Evolutionary conservation across 2,888 invertebrate species (phyloP), one percentile per base, ranked within the genome.

Genomic region (Bembecia ichneumoniformis): DNA sequence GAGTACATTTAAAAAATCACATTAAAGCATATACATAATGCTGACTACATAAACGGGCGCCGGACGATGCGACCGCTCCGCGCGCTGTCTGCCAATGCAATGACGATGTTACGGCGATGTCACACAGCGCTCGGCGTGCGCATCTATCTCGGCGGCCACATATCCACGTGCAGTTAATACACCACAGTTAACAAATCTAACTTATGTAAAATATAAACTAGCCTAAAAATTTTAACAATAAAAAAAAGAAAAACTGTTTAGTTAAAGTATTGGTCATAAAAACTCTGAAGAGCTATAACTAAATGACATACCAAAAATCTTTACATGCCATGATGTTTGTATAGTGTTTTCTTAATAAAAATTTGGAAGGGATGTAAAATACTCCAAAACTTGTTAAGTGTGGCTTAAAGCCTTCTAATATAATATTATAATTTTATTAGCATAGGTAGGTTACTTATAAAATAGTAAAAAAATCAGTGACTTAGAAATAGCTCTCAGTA

Each of bases 1-100:
- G 87, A 87, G 87, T 87, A 87, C 87, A 86, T 84, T 83, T 82
- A 83, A 86, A 86, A 87, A 87, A 88, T 88, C 87, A 88, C 87
- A 88, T 86, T 87, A 86, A 88, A 88, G 87, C 87, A 87, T 87
- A 87, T 86, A 86, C 82, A 87, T 88, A 87, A 86, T 87, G 86
- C 86, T 87, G 87, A 87, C 87, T 87, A 88, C 87, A 84, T 81
- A 82, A 77, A 71, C 62, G 74, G 81, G 81, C 82, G 77, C 71
- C 79, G 28, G 28, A 28, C 28, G 28, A 86, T 82, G 86, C 84
- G 84, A 63, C 79, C 60, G 70, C 70, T 14, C 43, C 43, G 14
- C 43, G 43, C 43, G 48, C 46, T 15, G 48, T 44, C 35, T 14
- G 43, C 43, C 14, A 11, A n/a, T 40, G 13, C 3, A 40, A 14